These are phyloP conservation scores for Sebastes cheni DNA, from an alignment of 2,797 vertebrate species.

Conservation along the genomic window DNA sequence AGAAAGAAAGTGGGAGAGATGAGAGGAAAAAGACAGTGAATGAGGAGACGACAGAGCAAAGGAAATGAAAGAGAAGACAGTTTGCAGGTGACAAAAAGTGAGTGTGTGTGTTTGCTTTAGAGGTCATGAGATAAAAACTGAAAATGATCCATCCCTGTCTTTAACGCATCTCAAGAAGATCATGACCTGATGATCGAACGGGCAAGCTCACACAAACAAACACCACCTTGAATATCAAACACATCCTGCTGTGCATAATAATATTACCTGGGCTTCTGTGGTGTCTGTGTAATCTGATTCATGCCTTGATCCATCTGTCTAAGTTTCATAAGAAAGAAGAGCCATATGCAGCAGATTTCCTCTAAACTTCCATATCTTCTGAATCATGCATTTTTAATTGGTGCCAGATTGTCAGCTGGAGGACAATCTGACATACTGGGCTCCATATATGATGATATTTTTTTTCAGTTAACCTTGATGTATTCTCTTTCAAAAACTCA, in stretches of 20 bases:
- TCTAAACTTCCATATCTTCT: neutral
- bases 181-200: constrained; percentile 13
- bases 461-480: neutral
- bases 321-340: neutral
- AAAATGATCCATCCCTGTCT: neutral
- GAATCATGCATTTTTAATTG: constrained; percentile 9
- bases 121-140: neutral
- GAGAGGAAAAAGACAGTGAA: neutral
- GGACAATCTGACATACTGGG: neutral
- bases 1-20: neutral
- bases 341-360: constrained; percentile 14
- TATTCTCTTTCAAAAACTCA: neutral
- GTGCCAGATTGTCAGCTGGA: neutral
- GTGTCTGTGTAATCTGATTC: constrained; percentile 37
- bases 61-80: neutral
- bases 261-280: constrained; percentile 15
- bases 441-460: neutral
- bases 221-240: constrained; percentile 56
- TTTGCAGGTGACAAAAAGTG: neutral
- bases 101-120: neutral
- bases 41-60: neutral
- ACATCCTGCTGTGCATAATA: constrained; percentile 36
- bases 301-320: constrained; percentile 44
- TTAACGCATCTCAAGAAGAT: neutral
- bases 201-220: constrained; percentile 29